Evolutionary conservation across 2,797 vertebrate genomes (phyloP).

Genomic region (Mus caroli): DNA sequence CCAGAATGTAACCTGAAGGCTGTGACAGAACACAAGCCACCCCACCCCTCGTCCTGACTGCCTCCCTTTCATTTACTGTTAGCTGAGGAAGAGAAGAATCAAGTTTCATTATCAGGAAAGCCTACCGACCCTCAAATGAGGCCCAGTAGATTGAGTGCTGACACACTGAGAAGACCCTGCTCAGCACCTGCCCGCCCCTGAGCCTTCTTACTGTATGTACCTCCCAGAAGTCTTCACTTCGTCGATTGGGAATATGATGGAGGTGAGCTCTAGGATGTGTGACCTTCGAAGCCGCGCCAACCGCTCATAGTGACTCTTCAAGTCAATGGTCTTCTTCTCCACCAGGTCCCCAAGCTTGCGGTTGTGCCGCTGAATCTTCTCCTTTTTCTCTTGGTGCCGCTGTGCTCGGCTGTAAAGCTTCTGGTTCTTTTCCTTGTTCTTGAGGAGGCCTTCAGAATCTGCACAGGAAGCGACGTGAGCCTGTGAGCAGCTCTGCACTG

Average conservation of each 20-base stretch:
- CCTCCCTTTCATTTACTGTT: conserved; percentile 13
- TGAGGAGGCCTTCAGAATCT: conserved; percentile 93
- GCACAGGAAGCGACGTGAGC: conserved; percentile 66
- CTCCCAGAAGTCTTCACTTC: conserved; percentile 96
- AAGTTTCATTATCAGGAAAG: conserved; percentile 56
- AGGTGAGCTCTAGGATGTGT: conserved; percentile 94
- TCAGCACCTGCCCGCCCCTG: not conserved
- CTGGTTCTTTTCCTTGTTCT: conserved; percentile 94
- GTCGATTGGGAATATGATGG: conserved; percentile 95
- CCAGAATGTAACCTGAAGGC: not conserved
- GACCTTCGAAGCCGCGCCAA: conserved; percentile 92
- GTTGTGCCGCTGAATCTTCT: conserved; percentile 96
- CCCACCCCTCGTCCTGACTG: not conserved
- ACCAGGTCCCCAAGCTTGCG: conserved; percentile 93
- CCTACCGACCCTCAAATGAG: not conserved
- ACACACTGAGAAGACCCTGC: not conserved
- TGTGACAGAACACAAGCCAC: not conserved
- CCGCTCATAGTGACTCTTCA: conserved; percentile 90
- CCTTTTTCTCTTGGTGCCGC: conserved; percentile 97
- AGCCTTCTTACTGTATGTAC: conserved; percentile 88
- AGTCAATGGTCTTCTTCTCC: conserved; percentile 91
- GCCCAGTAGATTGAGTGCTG: not conserved
- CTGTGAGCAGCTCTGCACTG: not conserved
- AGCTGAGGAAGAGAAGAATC: conserved; percentile 58
- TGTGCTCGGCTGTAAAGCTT: conserved; percentile 94